Evolutionary conservation across 2,888 invertebrate genomes (phyloP).

Genomic region (Athalia rosae): DNA sequence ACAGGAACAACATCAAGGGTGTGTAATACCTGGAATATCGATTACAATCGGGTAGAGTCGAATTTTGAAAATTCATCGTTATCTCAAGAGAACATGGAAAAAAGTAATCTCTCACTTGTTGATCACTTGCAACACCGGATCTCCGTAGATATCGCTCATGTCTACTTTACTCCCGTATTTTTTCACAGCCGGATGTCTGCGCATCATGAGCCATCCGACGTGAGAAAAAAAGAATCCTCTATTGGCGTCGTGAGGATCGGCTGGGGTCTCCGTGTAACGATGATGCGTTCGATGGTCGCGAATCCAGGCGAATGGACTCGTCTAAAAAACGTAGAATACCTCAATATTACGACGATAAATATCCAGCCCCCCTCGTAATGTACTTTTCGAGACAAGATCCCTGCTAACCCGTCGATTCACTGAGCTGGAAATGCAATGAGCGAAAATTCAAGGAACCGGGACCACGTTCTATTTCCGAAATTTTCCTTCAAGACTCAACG

Average conservation of each 20-base stretch:
- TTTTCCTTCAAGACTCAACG: background rate
- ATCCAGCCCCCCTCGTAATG: background rate
- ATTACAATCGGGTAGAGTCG: background rate
- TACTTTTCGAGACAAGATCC: too few species aligned
- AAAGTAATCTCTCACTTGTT: constrained; percentile 78
- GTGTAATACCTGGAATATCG: constrained; percentile 74
- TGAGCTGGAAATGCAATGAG: constrained; percentile 3
- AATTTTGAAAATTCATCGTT: too few species aligned
- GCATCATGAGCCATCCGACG: constrained; percentile 95
- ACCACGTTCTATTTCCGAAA: background rate
- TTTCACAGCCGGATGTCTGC: constrained; percentile 91
- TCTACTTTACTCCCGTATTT: constrained; percentile 87
- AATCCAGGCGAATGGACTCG: constrained; percentile 66
- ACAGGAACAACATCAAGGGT: constrained; percentile 74
- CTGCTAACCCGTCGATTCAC: background rate
- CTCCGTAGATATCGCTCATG: constrained; percentile 86
- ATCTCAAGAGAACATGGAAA: background rate
- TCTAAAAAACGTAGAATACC: constrained; percentile 56
- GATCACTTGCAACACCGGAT: constrained; percentile 88
- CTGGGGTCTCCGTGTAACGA: constrained; percentile 85
- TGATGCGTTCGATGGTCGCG: constrained; percentile 83
- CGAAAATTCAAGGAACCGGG: too few species aligned
- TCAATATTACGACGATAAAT: background rate
- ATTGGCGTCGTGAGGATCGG: constrained; percentile 88
- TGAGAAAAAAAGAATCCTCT: constrained; percentile 96